Conservation (phyloP, 2,888 invertebrate species). For the Caenorhabditis macrosperma region DNA sequence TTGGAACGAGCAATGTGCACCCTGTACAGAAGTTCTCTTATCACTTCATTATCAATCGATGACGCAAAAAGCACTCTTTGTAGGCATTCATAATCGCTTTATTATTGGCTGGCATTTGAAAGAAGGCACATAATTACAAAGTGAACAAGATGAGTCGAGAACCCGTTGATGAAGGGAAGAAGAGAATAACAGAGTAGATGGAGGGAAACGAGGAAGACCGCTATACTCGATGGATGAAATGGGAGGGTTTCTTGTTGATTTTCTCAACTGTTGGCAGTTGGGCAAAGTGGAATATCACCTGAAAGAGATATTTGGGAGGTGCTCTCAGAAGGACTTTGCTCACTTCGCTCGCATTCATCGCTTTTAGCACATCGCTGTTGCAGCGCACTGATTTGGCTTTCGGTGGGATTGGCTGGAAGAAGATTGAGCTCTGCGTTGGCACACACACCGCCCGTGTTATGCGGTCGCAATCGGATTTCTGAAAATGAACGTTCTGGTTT, state of each 20-base stretch:
- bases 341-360: constrained; percentile 53
- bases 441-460: constrained; percentile 62
- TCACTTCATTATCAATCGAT: too few relatives aligned
- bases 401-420: constrained; percentile 66
- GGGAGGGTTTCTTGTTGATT: constrained; percentile 35
- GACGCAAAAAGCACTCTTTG: too few relatives aligned
- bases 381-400: constrained; percentile 45
- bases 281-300: constrained; percentile 58
- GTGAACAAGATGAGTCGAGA: constrained; percentile 18
- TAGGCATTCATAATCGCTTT: too few relatives aligned
- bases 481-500: too few relatives aligned
- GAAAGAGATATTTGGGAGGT: too few relatives aligned
- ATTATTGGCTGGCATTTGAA: constrained; percentile 14
- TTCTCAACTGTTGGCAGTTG: constrained; percentile 48
- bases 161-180: constrained; percentile 14
- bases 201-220: not conserved
- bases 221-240: constrained; percentile 54
- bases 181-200: constrained; percentile 12
- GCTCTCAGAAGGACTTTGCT: not conserved
- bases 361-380: constrained; percentile 42
- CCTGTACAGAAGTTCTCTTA: too few relatives aligned
- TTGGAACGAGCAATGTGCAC: too few relatives aligned
- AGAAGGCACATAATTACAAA: constrained; percentile 48
- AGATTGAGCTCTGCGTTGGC: constrained; percentile 57
- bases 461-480: constrained; percentile 59